phyloP scores from a whole-genome alignment of 2,797 vertebrate species.

The Myoxocephalus aenaeus region DNA sequence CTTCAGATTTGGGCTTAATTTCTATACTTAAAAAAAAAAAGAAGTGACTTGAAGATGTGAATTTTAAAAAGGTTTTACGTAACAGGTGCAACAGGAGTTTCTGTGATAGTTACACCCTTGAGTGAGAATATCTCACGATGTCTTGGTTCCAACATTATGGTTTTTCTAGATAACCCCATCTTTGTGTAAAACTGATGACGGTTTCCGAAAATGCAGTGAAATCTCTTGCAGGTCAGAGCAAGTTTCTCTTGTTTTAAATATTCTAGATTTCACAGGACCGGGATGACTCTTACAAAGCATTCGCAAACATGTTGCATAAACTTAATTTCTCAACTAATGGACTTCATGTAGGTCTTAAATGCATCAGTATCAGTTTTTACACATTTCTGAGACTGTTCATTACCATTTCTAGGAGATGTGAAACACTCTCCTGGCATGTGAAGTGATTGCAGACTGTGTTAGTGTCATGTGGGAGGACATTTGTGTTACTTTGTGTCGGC shows the following conservation, averaged over 20 bases:
- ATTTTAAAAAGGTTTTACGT: too few relatives aligned
- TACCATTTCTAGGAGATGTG: slow-evolving; percentile 5
- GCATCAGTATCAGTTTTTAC: not conserved
- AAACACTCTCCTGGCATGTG: slow-evolving; percentile 2
- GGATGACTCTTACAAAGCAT: not conserved
- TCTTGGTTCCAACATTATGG: not conserved
- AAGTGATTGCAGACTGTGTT: slow-evolving; percentile 33
- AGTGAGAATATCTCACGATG: not conserved
- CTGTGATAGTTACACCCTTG: not conserved
- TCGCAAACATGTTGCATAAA: not conserved
- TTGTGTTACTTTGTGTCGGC: slow-evolving; percentile 28
- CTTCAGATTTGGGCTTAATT: too few relatives aligned
- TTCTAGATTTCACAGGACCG: not conserved
- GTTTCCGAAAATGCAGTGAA: not conserved
- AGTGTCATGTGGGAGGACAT: slow-evolving; percentile 33
- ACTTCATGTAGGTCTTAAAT: not conserved
- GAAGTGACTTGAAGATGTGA: too few relatives aligned
- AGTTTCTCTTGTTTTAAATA: slow-evolving; percentile 6
- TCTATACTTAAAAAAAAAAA: too few relatives aligned
- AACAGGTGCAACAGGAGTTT: not conserved
- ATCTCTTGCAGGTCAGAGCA: slow-evolving; percentile 4
- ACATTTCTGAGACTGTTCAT: not conserved
- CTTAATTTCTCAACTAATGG: not conserved
- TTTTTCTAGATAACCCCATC: not conserved
- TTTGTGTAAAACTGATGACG: not conserved